A percentile compares a stretch with the other conserved stretches of the same genome.
phyloP scores from a whole-genome alignment of 2,113 vertebrate genomes.

The Sylvia atricapilla region DNA sequence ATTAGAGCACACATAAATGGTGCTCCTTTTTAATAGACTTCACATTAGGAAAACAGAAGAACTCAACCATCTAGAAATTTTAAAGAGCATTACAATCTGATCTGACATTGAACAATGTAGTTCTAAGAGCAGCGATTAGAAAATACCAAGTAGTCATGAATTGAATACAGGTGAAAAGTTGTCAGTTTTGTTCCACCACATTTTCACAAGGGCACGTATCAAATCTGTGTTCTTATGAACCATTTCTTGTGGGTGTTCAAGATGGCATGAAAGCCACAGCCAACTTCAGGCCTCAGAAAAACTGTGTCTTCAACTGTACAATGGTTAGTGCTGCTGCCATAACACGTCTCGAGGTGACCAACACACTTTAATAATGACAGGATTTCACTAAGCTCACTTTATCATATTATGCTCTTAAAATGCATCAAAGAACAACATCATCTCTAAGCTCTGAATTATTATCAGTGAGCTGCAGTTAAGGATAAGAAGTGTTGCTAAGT shows the following conservation, averaged over 20 bases:
- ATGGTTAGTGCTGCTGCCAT: not conserved
- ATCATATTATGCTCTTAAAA: conserved; percentile 49
- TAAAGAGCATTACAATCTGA: not conserved
- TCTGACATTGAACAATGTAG: not conserved
- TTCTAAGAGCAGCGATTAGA: not conserved
- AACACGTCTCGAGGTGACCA: not conserved
- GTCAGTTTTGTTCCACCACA: not conserved
- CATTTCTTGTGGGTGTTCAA: not conserved
- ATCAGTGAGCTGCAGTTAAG: conserved; percentile 70
- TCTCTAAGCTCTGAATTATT: conserved; percentile 64
- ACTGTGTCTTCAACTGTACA: not conserved
- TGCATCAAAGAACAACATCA: conserved; percentile 54
- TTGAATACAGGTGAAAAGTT: not conserved
- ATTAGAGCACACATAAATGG: not conserved
- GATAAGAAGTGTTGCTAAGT: conserved; percentile 71
- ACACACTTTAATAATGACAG: conserved; percentile 20
- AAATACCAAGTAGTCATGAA: not conserved
- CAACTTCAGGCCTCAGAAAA: not conserved
- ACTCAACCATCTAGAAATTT: not conserved
- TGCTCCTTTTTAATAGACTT: not conserved
- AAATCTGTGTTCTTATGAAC: not conserved
- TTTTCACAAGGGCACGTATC: not conserved
- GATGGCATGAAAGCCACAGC: not conserved
- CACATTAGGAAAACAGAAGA: not conserved
- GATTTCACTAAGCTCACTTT: conserved; percentile 44